Evolutionary conservation across 2,888 invertebrate species (phyloP).

Genomic region (Tiphia femorata): DNA sequence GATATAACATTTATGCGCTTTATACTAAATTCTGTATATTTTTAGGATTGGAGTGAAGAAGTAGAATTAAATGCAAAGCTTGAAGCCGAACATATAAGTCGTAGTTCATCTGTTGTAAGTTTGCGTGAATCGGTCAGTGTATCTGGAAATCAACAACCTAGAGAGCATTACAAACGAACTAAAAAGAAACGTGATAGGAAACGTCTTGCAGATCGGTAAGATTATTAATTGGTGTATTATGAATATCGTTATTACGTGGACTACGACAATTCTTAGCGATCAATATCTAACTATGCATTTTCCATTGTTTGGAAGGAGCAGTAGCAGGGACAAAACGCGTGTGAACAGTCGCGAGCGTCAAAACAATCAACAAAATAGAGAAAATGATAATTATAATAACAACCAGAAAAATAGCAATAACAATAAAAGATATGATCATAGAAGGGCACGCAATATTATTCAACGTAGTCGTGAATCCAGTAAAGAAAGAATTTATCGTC

Average conservation of each 20-base stretch:
- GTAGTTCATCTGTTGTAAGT: slow-evolving; percentile 72
- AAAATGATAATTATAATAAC: slow-evolving; percentile 60
- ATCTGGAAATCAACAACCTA: slow-evolving; percentile 41
- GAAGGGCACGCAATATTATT: slow-evolving; percentile 55
- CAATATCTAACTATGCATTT: slow-evolving; percentile 8
- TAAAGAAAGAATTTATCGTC: slow-evolving; percentile 67
- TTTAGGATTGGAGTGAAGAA: slow-evolving; percentile 75
- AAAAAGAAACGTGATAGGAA: slow-evolving; percentile 68
- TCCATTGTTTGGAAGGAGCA: slow-evolving; percentile 52
- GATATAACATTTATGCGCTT: not conserved
- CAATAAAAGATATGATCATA: slow-evolving; percentile 53
- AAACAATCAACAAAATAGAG: slow-evolving; percentile 64
- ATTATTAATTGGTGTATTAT: slow-evolving; percentile 1
- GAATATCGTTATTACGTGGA: not conserved
- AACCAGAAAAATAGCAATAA: slow-evolving; percentile 54
- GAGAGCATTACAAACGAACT: slow-evolving; percentile 23
- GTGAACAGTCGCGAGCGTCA: slow-evolving; percentile 63
- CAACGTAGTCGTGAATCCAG: slow-evolving; percentile 69
- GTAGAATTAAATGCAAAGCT: slow-evolving; percentile 71
- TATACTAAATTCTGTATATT: not conserved
- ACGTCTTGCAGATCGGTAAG: slow-evolving; percentile 50
- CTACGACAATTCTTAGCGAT: not conserved
- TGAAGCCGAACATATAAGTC: slow-evolving; percentile 70
- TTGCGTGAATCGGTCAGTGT: slow-evolving; percentile 61
- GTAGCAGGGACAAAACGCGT: slow-evolving; percentile 57